phyloP scores from a whole-genome alignment of 1,140 invertebrate species.

The Bilobella aurantiaca region DNA sequence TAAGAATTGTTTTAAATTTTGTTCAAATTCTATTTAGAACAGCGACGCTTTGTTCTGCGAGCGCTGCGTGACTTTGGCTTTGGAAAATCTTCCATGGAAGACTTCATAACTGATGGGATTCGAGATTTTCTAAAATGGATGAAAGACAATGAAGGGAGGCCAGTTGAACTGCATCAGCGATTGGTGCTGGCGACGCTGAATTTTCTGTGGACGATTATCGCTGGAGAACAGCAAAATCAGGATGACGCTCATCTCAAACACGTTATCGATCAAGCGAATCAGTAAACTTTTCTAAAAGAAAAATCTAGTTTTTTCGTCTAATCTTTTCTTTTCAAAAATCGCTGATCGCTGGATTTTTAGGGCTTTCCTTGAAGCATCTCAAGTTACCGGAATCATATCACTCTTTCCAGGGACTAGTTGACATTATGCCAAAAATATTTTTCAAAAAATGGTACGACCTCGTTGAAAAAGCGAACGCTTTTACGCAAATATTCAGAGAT shows the following conservation, averaged over 20 bases:
- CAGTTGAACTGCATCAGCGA: not conserved
- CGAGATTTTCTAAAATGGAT: constrained; percentile 12
- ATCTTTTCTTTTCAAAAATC: too few relatives aligned
- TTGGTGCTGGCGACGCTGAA: not conserved
- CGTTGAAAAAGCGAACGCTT: not conserved
- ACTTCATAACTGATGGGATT: constrained; percentile 20
- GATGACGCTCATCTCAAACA: not conserved
- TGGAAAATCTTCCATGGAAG: constrained; percentile 23
- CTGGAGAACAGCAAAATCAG: not conserved
- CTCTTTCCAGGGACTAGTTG: not conserved
- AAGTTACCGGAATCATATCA: not conserved
- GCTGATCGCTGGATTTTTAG: too few relatives aligned
- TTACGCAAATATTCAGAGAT: not conserved
- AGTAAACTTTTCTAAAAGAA: not conserved
- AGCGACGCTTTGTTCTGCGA: constrained; percentile 22
- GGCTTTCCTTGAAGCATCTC: not conserved
- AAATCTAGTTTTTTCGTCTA: not conserved
- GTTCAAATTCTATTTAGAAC: constrained; percentile 7
- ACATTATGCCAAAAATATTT: not conserved
- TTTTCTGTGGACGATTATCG: not conserved
- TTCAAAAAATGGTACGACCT: not conserved
- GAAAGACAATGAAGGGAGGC: not conserved
- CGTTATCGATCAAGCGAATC: not conserved
- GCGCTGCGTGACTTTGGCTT: constrained; percentile 24
- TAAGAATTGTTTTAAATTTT: not conserved